Conservation (phyloP, 2,113 vertebrate genomes). For the Dipodomys merriami region DNA sequence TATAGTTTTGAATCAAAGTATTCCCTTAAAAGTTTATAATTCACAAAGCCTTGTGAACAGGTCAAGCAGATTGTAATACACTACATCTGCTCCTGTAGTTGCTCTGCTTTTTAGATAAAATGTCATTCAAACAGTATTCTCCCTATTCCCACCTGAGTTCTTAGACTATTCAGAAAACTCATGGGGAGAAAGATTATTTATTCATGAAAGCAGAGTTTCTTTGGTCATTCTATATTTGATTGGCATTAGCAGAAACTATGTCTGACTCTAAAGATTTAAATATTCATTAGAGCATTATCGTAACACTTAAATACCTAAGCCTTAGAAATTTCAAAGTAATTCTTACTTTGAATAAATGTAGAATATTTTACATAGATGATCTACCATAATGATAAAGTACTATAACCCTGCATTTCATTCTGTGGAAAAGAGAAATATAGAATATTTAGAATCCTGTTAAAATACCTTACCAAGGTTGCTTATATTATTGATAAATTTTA, state of each 20-base stretch:
- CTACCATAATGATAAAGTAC: slow-evolving; percentile 48
- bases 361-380: slow-evolving; percentile 54
- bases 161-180: slow-evolving; percentile 64
- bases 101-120: slow-evolving; percentile 64
- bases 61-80: slow-evolving; percentile 60
- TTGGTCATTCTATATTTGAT: slow-evolving; percentile 75
- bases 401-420: not conserved
- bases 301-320: slow-evolving; percentile 72
- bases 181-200: slow-evolving; percentile 74
- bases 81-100: slow-evolving; percentile 65
- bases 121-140: slow-evolving; percentile 63
- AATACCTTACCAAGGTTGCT: not conserved
- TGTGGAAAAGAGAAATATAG: not conserved
- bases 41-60: slow-evolving; percentile 54
- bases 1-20: slow-evolving; percentile 52
- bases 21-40: slow-evolving; percentile 57
- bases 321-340: slow-evolving; percentile 61
- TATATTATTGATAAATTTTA: not conserved
- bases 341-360: slow-evolving; percentile 65
- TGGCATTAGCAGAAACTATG: slow-evolving; percentile 69
- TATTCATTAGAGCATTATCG: slow-evolving; percentile 73
- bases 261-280: slow-evolving; percentile 75
- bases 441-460: slow-evolving; percentile 43
- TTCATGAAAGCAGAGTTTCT: slow-evolving; percentile 75
- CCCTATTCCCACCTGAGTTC: slow-evolving; percentile 56